Conservation (phyloP, 2,113 vertebrate genomes). For the Chauna torquata region DNA sequence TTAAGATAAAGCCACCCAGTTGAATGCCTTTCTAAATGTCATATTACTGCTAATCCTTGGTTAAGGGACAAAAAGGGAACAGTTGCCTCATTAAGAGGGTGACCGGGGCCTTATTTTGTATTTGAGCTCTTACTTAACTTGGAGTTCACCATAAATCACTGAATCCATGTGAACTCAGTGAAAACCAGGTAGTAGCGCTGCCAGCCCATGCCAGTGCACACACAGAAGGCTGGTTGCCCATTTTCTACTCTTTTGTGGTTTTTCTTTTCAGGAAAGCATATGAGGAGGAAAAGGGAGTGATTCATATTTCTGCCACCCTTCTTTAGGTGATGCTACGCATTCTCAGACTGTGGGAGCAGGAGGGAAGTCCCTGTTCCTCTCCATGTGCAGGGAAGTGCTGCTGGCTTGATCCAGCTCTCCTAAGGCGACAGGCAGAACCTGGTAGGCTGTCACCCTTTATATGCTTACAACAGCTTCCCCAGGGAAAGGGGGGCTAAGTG, state of each 20-base stretch:
- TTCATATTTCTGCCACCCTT: background rate
- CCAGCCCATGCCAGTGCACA: background rate
- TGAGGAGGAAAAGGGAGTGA: background rate
- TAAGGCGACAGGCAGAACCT: background rate
- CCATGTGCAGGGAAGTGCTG: background rate
- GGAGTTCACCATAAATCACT: background rate
- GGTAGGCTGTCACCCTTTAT: background rate
- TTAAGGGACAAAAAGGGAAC: background rate
- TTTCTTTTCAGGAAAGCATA: background rate
- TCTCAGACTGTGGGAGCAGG: background rate
- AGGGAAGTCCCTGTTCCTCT: background rate
- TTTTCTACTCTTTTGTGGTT: background rate
- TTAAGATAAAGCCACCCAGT: background rate
- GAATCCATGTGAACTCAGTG: fast-evolving
- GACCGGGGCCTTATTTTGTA: background rate
- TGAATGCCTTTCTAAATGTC: background rate
- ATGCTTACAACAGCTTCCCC: background rate
- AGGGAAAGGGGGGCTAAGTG: background rate
- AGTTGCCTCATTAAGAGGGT: background rate
- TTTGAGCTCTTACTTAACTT: background rate
- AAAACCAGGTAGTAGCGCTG: background rate
- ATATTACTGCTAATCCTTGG: background rate
- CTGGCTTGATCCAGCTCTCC: background rate
- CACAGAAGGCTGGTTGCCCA: background rate
- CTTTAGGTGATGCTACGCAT: background rate